Percentiles rank a stretch among this genome's conserved stretches.
Conservation (phyloP, 1,140 invertebrate genomes). For the Aplysia californica region DNA sequence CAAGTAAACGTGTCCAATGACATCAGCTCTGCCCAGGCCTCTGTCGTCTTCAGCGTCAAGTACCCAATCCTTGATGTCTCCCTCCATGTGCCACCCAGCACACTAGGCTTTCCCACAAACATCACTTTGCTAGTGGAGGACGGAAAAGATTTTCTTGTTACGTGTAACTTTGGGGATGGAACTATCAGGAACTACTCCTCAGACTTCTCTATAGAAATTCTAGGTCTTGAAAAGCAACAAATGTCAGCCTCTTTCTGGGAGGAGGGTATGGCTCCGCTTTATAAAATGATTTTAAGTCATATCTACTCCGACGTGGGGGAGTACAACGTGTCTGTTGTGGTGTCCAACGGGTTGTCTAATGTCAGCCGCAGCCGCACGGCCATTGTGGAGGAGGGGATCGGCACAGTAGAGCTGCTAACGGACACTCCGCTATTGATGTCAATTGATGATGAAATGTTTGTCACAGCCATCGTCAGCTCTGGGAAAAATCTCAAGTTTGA, state of each 20-base stretch:
- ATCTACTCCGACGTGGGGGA: conserved; percentile 18
- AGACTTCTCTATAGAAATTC: neutral
- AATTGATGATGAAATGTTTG: conserved; percentile 21
- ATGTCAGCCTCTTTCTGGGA: neutral
- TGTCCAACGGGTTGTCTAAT: conserved; percentile 31
- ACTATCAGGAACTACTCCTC: neutral
- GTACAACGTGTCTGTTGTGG: conserved; percentile 34
- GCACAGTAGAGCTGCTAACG: conserved; percentile 18
- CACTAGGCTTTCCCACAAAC: conserved; percentile 13
- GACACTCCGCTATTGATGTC: conserved; percentile 21
- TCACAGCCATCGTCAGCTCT: conserved; percentile 34
- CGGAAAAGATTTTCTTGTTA: conserved; percentile 27
- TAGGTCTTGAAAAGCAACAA: neutral
- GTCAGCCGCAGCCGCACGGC: neutral
- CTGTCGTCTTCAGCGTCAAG: conserved; percentile 25
- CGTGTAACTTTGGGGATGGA: conserved; percentile 36
- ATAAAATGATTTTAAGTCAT: conserved; percentile 27
- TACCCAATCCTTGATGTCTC: conserved; percentile 27
- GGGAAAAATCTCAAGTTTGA: conserved; percentile 38
- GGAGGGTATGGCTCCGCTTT: conserved; percentile 3
- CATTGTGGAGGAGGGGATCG: conserved; percentile 37
- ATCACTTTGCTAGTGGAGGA: conserved; percentile 22
- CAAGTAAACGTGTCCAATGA: conserved; percentile 32
- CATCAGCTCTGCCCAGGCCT: conserved; percentile 28
- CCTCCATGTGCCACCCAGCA: neutral